Conservation (phyloP, 1,140 invertebrate species). For the Meteorus sp. region DNA sequence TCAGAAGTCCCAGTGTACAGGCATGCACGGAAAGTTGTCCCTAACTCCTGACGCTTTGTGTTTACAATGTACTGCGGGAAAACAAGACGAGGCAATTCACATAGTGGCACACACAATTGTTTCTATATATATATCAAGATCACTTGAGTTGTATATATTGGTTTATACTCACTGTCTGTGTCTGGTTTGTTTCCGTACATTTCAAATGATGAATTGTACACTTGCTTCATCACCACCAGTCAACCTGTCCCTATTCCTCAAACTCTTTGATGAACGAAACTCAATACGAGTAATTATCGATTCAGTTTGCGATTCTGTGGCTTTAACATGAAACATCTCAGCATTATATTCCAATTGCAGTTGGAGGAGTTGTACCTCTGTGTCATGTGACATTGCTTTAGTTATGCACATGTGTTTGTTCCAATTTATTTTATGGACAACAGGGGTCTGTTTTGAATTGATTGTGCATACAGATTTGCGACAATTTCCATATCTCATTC, state of each 20-base stretch:
- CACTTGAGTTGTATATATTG: neutral
- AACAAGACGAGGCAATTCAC: slow-evolving; percentile 30
- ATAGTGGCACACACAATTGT: slow-evolving; percentile 12
- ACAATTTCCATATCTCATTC: too few relatives aligned
- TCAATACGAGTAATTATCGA: slow-evolving; percentile 12
- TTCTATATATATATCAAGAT: neutral
- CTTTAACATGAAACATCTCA: too few relatives aligned
- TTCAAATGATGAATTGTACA: neutral
- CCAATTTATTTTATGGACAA: too few relatives aligned
- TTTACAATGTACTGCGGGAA: slow-evolving; percentile 27
- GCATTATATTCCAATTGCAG: too few relatives aligned
- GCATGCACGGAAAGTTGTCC: slow-evolving; percentile 29
- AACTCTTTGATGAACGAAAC: slow-evolving; percentile 12
- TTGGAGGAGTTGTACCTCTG: too few relatives aligned
- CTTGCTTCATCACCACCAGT: neutral
- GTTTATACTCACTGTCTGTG: neutral
- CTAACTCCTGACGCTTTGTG: slow-evolving; percentile 19
- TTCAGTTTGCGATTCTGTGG: neutral
- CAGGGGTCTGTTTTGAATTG: too few relatives aligned
- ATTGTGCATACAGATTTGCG: too few relatives aligned
- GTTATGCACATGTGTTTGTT: too few relatives aligned
- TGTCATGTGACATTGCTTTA: too few relatives aligned
- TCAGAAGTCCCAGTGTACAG: slow-evolving; percentile 1
- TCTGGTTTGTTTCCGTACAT: slow-evolving; percentile 5
- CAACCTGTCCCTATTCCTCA: neutral